Base-by-base conservation (phyloP, 2,113 vertebrate species). In the Campylomormyrus tamandua region DNA sequence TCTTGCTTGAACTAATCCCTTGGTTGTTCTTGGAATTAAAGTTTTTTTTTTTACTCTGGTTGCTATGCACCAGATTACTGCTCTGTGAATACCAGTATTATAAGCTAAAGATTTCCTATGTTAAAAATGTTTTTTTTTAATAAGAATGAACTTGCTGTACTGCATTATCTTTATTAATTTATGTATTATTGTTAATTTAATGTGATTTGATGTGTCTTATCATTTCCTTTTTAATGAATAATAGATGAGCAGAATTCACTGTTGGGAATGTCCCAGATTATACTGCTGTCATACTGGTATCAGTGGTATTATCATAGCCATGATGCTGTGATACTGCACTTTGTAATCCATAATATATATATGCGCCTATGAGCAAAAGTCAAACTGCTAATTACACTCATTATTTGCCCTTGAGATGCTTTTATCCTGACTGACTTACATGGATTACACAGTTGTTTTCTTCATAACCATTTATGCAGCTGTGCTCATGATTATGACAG, bases 231-330 rank as follows among this genome's bases (percentile, higher is more conserved):
- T 89, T 91, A 93, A 87, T 94, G 89, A 89, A 84, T 92, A 93
- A 92, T 92, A 92, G 92, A 93, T 94, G 93, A 94, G 94, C 92
- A 91, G 92, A 93, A 93, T 93, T 94, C 94, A 94, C 27, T 39
- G 70, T 77, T 39, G 70, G 70, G 31, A 35, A 80, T 90, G 93
- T 94, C 93, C 93, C 93, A 91, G 87, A 91, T 83, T 83, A 91
- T 93, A 77, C 93, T 94, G 91, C 93, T 92, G 92, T 91, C 92
- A 11, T 93, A 94, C 35, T 27, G n/a, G 27, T 31, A 70, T 94
- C 93, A 95, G 94, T 91, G 89, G 94, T 94, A 93, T 90, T 91
- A 2, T 87, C 90, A 91, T 93, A 93, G 91, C 90, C 92, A 48
- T n/a, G 42, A 92, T 91, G 92, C 90, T 83, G 46, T 89, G 50